phyloP scores from a whole-genome alignment of 2,113 vertebrate species.

The Numida meleagris region DNA sequence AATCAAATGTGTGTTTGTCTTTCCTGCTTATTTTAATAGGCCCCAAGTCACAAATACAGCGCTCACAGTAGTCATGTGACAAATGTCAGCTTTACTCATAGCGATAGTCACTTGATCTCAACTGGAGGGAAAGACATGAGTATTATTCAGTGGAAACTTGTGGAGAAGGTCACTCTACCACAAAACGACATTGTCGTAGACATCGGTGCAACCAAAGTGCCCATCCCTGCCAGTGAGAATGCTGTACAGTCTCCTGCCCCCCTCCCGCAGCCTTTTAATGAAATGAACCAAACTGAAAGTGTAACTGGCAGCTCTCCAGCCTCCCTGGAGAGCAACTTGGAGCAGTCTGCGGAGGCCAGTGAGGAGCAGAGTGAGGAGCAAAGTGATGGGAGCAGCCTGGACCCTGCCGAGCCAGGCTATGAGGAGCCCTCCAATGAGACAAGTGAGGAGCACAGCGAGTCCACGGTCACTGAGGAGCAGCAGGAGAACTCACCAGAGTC shows the following conservation, averaged over 20 bases:
- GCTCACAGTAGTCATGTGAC: slow-evolving; percentile 99
- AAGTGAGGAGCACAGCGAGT: slow-evolving; percentile 66
- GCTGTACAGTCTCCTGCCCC: slow-evolving; percentile 34
- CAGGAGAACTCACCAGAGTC: slow-evolving; percentile 53
- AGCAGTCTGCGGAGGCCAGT: slow-evolving; percentile 54
- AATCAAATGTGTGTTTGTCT: not conserved
- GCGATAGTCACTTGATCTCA: slow-evolving; percentile 92
- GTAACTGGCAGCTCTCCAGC: slow-evolving; percentile 61
- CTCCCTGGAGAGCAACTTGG: slow-evolving; percentile 75
- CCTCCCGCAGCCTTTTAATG: slow-evolving; percentile 47
- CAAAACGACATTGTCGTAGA: slow-evolving; percentile 78
- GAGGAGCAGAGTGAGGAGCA: slow-evolving; percentile 77
- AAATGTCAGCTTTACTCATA: slow-evolving; percentile 94
- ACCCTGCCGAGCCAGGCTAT: slow-evolving; percentile 24
- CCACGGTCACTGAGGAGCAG: slow-evolving; percentile 50
- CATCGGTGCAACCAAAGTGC: slow-evolving; percentile 59
- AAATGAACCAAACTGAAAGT: slow-evolving; percentile 61
- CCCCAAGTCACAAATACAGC: slow-evolving; percentile 96
- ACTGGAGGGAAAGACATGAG: slow-evolving; percentile 98
- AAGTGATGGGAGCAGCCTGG: slow-evolving; percentile 76
- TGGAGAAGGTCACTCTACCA: slow-evolving; percentile 84
- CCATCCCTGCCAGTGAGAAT: slow-evolving; percentile 61
- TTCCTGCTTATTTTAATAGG: slow-evolving; percentile 76
- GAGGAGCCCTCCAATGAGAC: slow-evolving; percentile 72
- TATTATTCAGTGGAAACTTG: slow-evolving; percentile 96